Conservation (phyloP, 2,797 vertebrate genomes). For the Manis javanica region DNA sequence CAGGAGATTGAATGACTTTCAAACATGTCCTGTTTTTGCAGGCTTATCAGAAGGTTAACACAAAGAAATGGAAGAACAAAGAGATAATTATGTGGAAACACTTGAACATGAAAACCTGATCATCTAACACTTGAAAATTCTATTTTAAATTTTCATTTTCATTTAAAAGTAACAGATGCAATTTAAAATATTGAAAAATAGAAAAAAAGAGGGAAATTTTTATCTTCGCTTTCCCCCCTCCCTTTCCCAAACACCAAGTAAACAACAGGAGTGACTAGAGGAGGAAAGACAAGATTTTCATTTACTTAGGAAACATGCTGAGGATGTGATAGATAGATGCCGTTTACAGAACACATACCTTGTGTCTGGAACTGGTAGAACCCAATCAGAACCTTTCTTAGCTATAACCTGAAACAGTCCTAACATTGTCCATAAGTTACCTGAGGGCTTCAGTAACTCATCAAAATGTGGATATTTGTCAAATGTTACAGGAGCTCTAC, state of each 20-base stretch:
- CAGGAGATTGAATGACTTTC: slow-evolving; percentile 55
- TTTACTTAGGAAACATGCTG: not conserved
- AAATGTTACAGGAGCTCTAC: not conserved
- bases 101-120: not conserved
- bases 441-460: not conserved
- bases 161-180: not conserved
- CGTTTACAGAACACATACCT: not conserved
- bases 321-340: not conserved
- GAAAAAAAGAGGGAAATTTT: not conserved
- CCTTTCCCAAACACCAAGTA: not conserved
- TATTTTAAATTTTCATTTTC: not conserved
- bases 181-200: not conserved
- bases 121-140: not conserved
- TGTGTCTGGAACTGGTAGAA: not conserved
- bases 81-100: slow-evolving; percentile 60
- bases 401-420: not conserved
- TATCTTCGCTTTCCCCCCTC: not conserved
- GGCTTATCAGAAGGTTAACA: slow-evolving; percentile 67
- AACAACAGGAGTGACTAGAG: not conserved
- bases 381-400: not conserved
- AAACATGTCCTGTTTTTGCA: slow-evolving; percentile 55
- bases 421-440: not conserved
- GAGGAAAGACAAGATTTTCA: not conserved
- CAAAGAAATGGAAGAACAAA: slow-evolving; percentile 42
- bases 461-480: not conserved